Percentiles rank a stretch among this genome's conserved stretches.
These are phyloP conservation scores for Eudorcas thomsonii DNA, from an alignment of 2,113 vertebrate genomes.

Conservation along the genomic window DNA sequence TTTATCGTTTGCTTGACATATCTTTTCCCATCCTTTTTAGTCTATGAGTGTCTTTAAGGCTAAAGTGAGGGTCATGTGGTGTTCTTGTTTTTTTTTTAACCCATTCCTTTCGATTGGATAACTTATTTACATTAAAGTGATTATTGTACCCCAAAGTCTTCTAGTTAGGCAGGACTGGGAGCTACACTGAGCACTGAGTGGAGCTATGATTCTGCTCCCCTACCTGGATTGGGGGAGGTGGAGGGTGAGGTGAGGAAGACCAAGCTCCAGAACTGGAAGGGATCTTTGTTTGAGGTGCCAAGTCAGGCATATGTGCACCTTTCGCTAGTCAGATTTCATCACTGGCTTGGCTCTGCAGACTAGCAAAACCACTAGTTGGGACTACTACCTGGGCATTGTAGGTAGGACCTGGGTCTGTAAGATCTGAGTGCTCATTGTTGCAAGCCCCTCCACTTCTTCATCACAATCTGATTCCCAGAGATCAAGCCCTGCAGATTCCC, in stretches of 20 bases:
- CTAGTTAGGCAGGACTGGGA: background rate
- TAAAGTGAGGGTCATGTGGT: background rate
- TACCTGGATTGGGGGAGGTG: background rate
- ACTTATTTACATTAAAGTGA: background rate
- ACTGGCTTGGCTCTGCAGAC: background rate
- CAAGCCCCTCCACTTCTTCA: background rate
- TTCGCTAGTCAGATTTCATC: background rate
- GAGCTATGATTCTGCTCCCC: background rate
- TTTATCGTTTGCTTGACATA: background rate
- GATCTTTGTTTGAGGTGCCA: background rate
- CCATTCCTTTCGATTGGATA: background rate
- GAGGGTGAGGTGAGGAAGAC: background rate
- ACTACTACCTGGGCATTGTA: background rate
- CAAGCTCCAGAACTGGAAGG: background rate
- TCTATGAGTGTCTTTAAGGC: background rate
- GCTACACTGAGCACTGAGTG: background rate
- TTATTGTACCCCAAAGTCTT: background rate
- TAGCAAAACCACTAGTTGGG: background rate
- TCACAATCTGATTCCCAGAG: background rate
- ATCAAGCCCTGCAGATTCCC: background rate
- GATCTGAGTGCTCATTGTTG: background rate
- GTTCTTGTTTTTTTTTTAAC: background rate
- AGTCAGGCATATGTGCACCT: background rate
- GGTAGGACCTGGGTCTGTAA: background rate
- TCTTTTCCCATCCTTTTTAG: background rate